Conservation (phyloP, 2,113 vertebrate genomes). For the Gnathonemus longibarbis region DNA sequence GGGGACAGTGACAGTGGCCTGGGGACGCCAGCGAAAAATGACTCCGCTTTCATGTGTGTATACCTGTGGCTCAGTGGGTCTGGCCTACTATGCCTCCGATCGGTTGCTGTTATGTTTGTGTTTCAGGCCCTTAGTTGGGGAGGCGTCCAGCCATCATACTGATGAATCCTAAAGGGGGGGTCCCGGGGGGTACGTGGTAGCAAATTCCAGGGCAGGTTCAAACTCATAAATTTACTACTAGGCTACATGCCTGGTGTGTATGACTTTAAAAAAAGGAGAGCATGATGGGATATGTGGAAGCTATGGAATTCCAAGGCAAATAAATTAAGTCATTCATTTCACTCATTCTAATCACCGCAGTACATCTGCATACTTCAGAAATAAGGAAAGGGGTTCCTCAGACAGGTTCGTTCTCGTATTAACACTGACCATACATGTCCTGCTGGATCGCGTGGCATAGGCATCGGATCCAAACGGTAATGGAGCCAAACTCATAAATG, state of each 20-base stretch:
- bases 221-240: neutral
- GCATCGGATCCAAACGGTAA: conserved; percentile 64
- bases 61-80: neutral
- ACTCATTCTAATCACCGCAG: neutral
- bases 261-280: neutral
- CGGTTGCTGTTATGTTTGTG: neutral
- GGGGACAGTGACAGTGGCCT: neutral
- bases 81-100: neutral
- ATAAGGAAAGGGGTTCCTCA: conserved; percentile 36
- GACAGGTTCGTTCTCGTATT: conserved; percentile 51
- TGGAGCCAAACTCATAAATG: conserved; percentile 67
- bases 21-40: neutral
- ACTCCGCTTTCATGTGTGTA: neutral
- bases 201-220: neutral
- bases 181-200: neutral
- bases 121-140: neutral
- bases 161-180: no score
- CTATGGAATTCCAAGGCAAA: neutral
- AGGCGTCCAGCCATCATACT: neutral
- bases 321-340: neutral
- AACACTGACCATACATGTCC: conserved; percentile 54
- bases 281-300: neutral
- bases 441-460: conserved; percentile 58
- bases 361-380: neutral
- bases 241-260: neutral